phyloP scores from a whole-genome alignment of 2,113 vertebrate species.

The Sapajus apella region DNA sequence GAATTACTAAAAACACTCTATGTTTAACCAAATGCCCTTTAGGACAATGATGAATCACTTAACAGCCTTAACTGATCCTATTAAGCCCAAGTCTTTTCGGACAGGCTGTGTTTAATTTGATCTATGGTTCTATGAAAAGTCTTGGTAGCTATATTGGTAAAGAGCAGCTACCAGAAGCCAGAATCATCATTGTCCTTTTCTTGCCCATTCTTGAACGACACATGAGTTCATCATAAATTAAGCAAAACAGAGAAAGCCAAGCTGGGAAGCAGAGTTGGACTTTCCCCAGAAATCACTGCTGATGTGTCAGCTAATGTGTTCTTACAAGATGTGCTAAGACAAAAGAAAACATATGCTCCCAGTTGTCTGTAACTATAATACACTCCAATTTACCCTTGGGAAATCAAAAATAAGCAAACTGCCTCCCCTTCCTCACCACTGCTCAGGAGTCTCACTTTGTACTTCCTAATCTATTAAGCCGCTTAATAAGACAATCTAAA shows the following conservation, averaged over 20 bases:
- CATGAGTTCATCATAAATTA: slow-evolving; percentile 46
- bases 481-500: not conserved
- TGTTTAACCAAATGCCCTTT: slow-evolving; percentile 46
- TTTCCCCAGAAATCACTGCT: slow-evolving; percentile 53
- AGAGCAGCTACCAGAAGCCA: slow-evolving; percentile 38
- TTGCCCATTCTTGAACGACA: not conserved
- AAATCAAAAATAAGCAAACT: not conserved
- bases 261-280: slow-evolving; percentile 63
- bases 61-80: not conserved
- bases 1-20: slow-evolving; percentile 29
- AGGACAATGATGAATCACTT: not conserved
- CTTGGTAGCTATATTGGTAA: slow-evolving; percentile 49
- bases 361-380: not conserved
- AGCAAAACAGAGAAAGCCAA: slow-evolving; percentile 65
- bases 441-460: not conserved
- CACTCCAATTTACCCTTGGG: too few species aligned
- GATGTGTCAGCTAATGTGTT: slow-evolving; percentile 40
- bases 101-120: slow-evolving; percentile 33
- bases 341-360: not conserved
- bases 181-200: slow-evolving; percentile 12
- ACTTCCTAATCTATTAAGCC: not conserved
- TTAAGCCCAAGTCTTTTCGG: not conserved
- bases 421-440: accelerated
- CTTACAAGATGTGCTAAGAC: not conserved
- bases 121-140: not conserved